Base-by-base conservation (phyloP, 2,888 invertebrate genomes). In the Liposcelis brunnea region DNA sequence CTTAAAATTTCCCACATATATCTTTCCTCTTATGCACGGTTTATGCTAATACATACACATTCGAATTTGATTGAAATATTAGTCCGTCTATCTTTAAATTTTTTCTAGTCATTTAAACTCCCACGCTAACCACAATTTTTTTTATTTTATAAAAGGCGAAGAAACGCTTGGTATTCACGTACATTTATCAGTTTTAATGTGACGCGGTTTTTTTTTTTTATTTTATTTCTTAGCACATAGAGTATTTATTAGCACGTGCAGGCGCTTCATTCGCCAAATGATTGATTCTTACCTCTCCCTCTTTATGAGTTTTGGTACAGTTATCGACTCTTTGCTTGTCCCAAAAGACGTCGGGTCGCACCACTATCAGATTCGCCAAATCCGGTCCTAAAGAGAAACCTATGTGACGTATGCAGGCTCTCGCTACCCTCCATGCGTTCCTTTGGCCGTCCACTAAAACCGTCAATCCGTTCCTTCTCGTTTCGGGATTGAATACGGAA, bases 341-440 rank as follows among this genome's bases (percentile, higher is more conserved):
- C 72, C 80, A 76, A 63, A 80, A 79, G 40, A 77, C 77, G 56
- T 82, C 81, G 18, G 80, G 75, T 54, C 78, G 69, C 49, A 85
- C 65, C 48, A 83, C 77, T 55, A 80, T 68, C 45, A 68, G 58
- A 38, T 61, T 57, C 12, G 59, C 58, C 31, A 63, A 52, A 51
- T 66, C 66, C 47, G 65, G 62, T 51, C 68, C 69, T 45, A 72
- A 63, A 26, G 68, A 60, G 43, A 65, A 60, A 47, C 66, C 69
- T 38, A 75, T 70, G 53, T 71, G 68, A 32, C 74, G 68, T 46
- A 75, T 71, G 56, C 71, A 72, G 19, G 70, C 66, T 50, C 75
- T 64, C 45, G 74, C 74, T 38, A 72, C 66, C 48, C 75, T 71
- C 67, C 76, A 74, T 44, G 73, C 68, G 51, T 74, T 72, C 55